These are phyloP conservation scores for Aythya fuligula DNA, from an alignment of 2,797 vertebrate species.

Conservation along the genomic window DNA sequence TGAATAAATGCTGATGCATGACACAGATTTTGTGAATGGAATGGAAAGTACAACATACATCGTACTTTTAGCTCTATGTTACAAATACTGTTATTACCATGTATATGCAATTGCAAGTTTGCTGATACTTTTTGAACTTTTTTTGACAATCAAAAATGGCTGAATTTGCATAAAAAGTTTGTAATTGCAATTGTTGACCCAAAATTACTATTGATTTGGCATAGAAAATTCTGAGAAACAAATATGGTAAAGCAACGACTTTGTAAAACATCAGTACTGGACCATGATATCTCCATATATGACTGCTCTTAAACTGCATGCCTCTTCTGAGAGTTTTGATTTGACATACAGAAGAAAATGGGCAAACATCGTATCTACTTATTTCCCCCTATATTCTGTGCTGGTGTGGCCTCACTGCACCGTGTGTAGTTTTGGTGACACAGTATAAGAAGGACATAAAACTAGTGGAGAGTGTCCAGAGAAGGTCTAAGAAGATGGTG, in stretches of 20 bases:
- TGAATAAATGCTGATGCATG: background rate
- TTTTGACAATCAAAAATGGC: background rate
- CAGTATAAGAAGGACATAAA: no score
- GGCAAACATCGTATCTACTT: background rate
- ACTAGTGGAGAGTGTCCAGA: no score
- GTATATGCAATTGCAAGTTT: background rate
- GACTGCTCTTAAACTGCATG: background rate
- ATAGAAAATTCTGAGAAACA: background rate
- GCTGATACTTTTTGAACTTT: accelerated
- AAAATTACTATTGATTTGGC: background rate
- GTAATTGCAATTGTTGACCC: background rate
- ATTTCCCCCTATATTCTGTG: no score
- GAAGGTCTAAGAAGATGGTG: no score
- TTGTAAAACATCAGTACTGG: background rate
- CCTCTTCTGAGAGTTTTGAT: background rate
- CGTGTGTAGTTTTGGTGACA: no score
- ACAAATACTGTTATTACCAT: background rate
- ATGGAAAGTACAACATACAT: background rate
- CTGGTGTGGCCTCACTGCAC: no score
- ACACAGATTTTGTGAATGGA: background rate
- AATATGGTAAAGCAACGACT: background rate
- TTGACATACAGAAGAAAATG: background rate
- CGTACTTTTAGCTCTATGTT: background rate
- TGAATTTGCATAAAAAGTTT: background rate
- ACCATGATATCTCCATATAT: background rate